Base-by-base conservation (phyloP, 2,888 invertebrate species). In the Cosmorhoe ocellata region DNA sequence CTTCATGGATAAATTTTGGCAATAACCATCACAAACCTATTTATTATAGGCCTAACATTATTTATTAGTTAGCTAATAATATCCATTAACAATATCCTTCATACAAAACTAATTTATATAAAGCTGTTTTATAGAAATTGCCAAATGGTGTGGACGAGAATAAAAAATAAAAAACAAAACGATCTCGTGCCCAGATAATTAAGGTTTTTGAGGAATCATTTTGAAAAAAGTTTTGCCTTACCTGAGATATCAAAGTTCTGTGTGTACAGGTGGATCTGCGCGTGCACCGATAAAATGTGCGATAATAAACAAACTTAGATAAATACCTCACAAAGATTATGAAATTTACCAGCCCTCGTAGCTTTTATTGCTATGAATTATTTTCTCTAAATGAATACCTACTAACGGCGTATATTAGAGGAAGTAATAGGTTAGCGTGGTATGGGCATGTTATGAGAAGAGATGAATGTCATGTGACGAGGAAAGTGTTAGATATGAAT, bases 181-280 rank as follows among this genome's bases (percentile, higher is more conserved):
- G 88, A 88, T 88, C 87, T 85, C 82, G 84, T 80, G 84, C 75
- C 48, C 79, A 71, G 88, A 88, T 90, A 87, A 88, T 90, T 87
- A 86, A 81, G 84, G 84, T 69, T 78, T 81, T 79, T 74, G 80
- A 72, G 75, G 80, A 82, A 81, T 78, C 76, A 76, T 79, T 81
- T 83, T 78, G 77, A 83, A 81, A 81, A 83, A 85, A 71, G 75
- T 81, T 84, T 82, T 71, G 79, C 78, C 70, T 84, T 90, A 90
- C 89, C 89, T 90, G 88, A 74, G 76, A 67, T 83, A 80, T 82
- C 83, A 79, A 77, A 83, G 76, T 68, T 71, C 66, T 63, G 51
- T 47, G 48, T 47, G 30, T 81, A 84, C 78, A 80, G 81, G 76
- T 48, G 68, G 81, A 66, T 65, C 46, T 38, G 27, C 9, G 37